A percentile compares a stretch with the other conserved stretches of the same genome.
Evolutionary conservation across 2,888 invertebrate genomes (phyloP).

Genomic region (Philereme transversata): DNA sequence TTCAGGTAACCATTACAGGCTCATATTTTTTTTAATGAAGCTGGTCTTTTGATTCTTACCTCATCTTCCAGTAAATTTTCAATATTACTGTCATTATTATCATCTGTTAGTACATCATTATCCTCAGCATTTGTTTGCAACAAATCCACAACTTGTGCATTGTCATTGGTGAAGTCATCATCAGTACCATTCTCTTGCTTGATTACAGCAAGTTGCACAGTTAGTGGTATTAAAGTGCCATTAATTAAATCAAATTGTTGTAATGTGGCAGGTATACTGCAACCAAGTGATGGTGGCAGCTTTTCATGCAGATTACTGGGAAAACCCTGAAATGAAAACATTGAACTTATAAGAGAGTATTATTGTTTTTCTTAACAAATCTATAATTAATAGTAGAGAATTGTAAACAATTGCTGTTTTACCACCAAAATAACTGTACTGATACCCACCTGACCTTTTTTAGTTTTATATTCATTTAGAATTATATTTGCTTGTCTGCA

Average conservation of each 20-base stretch:
- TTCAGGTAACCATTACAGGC: too few species aligned
- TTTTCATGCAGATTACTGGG: slow-evolving; percentile 7
- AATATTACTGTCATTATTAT: background rate
- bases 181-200: slow-evolving; percentile 1
- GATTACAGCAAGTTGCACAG: background rate
- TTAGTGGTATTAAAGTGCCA: slow-evolving; percentile 7
- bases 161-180: slow-evolving; percentile 1
- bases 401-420: too few species aligned
- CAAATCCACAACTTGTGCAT: slow-evolving; percentile 1
- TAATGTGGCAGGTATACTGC: background rate
- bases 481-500: slow-evolving; percentile 20
- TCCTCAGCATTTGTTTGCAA: slow-evolving; percentile 2
- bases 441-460: slow-evolving; percentile 3
- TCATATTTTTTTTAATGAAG: too few species aligned
- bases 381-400: too few species aligned
- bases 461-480: slow-evolving; percentile 4
- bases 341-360: too few species aligned
- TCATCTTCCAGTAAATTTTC: background rate
- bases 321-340: slow-evolving; percentile 10
- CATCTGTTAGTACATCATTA: background rate
- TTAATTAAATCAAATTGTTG: slow-evolving; percentile 7
- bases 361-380: too few species aligned
- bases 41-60: background rate
- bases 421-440: too few species aligned
- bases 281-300: slow-evolving; percentile 9